These are phyloP conservation scores for Protophormia terraenovae DNA, from an alignment of 2,888 invertebrate genomes.

Conservation along the genomic window DNA sequence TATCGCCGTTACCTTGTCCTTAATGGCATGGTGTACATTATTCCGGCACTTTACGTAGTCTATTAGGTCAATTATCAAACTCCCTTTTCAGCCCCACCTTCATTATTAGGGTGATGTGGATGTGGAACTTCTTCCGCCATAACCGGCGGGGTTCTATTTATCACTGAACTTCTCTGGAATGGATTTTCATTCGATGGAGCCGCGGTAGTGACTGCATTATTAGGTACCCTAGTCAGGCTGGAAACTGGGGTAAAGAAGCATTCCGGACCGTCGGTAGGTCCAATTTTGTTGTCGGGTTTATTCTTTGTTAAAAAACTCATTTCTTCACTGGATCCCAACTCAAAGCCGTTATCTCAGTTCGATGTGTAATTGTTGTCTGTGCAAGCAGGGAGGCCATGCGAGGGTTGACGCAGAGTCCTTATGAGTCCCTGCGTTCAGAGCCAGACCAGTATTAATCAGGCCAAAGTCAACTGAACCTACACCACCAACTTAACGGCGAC, in stretches of 20 bases:
- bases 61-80: not conserved
- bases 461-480: conserved; percentile 8
- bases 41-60: not conserved
- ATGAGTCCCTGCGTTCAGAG: not conserved
- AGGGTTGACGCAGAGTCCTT: not conserved
- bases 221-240: not conserved
- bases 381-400: not conserved
- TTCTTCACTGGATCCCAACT: not conserved
- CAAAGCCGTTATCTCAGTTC: not conserved
- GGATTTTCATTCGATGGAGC: not conserved
- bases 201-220: not conserved
- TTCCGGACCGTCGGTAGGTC: not conserved
- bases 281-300: not conserved
- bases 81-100: not conserved
- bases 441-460: conserved; percentile 5
- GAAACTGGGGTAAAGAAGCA: not conserved
- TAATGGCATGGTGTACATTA: not conserved
- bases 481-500: not conserved
- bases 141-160: not conserved
- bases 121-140: not conserved
- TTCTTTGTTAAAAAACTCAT: not conserved
- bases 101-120: not conserved
- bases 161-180: not conserved
- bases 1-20: not conserved
- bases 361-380: not conserved